These are phyloP conservation scores for Rhinogobius similis DNA, from an alignment of 2,113 vertebrate genomes.

Conservation along the genomic window DNA sequence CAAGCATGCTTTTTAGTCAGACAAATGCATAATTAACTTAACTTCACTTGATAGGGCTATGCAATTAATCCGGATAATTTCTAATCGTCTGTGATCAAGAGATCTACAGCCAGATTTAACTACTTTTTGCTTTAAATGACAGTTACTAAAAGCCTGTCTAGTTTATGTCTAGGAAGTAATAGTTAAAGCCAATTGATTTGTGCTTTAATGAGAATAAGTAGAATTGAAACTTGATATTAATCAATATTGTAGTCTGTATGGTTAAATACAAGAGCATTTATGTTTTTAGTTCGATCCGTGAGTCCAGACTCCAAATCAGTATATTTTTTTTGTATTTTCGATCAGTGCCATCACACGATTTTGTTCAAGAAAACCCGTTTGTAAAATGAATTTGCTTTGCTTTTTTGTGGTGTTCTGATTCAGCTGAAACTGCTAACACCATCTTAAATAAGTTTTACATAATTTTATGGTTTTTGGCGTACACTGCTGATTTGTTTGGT, in stretches of 20 bases:
- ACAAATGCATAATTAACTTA: neutral
- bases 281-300: neutral
- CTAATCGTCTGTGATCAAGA: too few species aligned
- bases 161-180: too few species aligned
- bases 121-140: too few species aligned
- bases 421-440: constrained; percentile 19
- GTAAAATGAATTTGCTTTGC: neutral
- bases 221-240: too few species aligned
- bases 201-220: too few species aligned
- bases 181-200: too few species aligned
- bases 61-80: too few species aligned
- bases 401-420: constrained; percentile 31
- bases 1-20: too few species aligned
- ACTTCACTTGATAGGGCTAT: neutral
- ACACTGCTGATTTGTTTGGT: neutral
- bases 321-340: too few species aligned
- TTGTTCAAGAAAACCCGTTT: neutral
- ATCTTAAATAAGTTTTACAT: constrained; percentile 1
- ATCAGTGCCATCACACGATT: too few species aligned
- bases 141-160: too few species aligned
- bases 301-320: neutral
- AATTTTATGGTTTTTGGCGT: neutral
- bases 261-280: neutral
- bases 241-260: too few species aligned
- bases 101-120: neutral